Conservation (phyloP, 2,888 invertebrate genomes). For the Nesidiocoris tenuis region DNA sequence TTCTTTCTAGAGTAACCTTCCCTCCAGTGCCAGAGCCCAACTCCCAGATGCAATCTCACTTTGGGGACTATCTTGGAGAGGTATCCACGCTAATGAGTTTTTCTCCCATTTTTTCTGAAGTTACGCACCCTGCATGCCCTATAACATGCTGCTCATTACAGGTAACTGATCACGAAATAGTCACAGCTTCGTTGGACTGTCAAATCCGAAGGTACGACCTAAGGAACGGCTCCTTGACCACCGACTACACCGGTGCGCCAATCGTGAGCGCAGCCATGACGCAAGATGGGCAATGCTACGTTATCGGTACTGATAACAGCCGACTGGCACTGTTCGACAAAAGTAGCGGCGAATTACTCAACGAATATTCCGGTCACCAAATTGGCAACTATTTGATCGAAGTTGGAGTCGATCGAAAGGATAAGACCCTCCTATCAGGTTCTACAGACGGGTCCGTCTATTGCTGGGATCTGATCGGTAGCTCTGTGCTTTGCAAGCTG, state of each 20-base stretch:
- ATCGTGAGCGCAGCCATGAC: conserved; percentile 83
- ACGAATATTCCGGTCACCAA: conserved; percentile 74
- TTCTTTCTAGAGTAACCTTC: too few relatives aligned
- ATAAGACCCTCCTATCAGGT: conserved; percentile 84
- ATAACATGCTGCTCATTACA: too few relatives aligned
- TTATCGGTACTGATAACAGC: conserved; percentile 82
- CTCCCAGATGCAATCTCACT: too few relatives aligned
- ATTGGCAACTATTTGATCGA: conserved; percentile 83
- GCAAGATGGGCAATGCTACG: conserved; percentile 87
- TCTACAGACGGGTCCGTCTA: conserved; percentile 83
- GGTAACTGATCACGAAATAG: conserved; percentile 85
- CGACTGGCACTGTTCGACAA: conserved; percentile 85
- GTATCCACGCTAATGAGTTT: too few relatives aligned
- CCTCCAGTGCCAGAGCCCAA: too few relatives aligned
- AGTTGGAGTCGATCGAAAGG: conserved; percentile 78
- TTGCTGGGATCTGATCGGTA: conserved; percentile 87
- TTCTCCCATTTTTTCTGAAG: too few relatives aligned
- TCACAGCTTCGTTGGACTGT: conserved; percentile 87
- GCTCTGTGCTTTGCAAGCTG: conserved; percentile 60
- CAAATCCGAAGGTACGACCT: conserved; percentile 87
- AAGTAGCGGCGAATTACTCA: conserved; percentile 72
- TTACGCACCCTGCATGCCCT: too few relatives aligned
- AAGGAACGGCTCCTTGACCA: conserved; percentile 75
- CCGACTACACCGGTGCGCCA: conserved; percentile 81
- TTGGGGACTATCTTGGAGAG: too few relatives aligned